phyloP scores from a whole-genome alignment of 1,140 invertebrate species.

The Oryzaephilus surinamensis region DNA sequence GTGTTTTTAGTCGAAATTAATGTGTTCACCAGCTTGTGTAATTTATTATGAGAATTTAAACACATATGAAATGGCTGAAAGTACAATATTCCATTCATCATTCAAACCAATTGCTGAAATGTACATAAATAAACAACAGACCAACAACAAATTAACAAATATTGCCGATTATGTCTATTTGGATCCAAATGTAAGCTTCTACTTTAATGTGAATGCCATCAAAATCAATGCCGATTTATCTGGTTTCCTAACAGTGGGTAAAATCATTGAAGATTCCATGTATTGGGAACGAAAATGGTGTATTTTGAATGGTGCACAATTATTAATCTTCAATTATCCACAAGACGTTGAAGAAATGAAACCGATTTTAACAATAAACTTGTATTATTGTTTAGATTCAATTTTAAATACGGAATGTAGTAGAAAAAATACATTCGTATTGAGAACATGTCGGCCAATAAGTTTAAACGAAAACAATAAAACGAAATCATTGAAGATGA shows the following conservation, averaged over 20 bases:
- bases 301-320: neutral
- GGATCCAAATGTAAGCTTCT: too few species aligned
- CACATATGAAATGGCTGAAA: neutral
- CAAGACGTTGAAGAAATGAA: neutral
- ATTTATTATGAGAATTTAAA: conserved; percentile 1
- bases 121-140: too few species aligned
- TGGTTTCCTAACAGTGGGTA: conserved; percentile 5
- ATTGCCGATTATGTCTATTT: too few species aligned
- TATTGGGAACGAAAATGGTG: conserved; percentile 8
- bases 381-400: too few species aligned
- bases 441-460: too few species aligned
- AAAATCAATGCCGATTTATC: neutral
- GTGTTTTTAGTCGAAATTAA: neutral
- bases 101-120: neutral
- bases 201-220: too few species aligned
- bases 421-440: too few species aligned
- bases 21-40: neutral
- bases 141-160: too few species aligned
- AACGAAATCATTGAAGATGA: too few species aligned
- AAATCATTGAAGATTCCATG: neutral
- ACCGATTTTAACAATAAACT: too few species aligned
- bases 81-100: neutral
- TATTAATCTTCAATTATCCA: conserved; percentile 5
- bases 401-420: too few species aligned
- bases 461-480: too few species aligned